These are phyloP conservation scores for Phainopepla nitens DNA, from an alignment of 2,113 vertebrate species.

Conservation along the genomic window DNA sequence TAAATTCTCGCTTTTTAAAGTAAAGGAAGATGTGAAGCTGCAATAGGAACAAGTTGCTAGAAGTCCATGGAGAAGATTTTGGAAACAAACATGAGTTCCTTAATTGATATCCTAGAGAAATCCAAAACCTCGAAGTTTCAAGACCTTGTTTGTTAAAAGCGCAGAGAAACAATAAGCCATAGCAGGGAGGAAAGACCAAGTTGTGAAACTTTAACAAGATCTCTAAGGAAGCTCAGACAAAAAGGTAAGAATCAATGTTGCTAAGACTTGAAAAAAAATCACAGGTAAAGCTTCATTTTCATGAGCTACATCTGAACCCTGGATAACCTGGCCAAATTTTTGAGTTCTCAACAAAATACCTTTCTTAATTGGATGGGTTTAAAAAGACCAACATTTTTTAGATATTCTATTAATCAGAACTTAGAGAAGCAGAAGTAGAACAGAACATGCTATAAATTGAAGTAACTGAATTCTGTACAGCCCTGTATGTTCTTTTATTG, in stretches of 20 bases:
- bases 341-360: neutral
- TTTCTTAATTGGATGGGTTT: neutral
- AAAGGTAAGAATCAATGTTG: neutral
- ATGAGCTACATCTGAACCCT: neutral
- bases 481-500: neutral
- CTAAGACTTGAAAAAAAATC: neutral
- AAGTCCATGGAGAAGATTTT: neutral
- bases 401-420: neutral
- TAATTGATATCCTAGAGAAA: neutral
- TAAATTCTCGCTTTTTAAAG: neutral
- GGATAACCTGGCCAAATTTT: neutral
- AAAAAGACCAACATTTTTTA: neutral
- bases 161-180: neutral
- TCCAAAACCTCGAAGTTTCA: neutral
- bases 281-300: neutral
- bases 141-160: neutral
- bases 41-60: neutral
- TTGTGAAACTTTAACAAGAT: conserved; percentile 34
- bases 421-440: neutral
- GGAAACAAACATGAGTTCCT: neutral
- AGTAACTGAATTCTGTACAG: neutral
- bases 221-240: conserved; percentile 42
- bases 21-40: neutral
- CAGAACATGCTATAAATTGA: neutral
- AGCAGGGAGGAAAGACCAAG: neutral